Evolutionary conservation across 2,113 vertebrate genomes (phyloP).

Genomic region (Nanorana parkeri): DNA sequence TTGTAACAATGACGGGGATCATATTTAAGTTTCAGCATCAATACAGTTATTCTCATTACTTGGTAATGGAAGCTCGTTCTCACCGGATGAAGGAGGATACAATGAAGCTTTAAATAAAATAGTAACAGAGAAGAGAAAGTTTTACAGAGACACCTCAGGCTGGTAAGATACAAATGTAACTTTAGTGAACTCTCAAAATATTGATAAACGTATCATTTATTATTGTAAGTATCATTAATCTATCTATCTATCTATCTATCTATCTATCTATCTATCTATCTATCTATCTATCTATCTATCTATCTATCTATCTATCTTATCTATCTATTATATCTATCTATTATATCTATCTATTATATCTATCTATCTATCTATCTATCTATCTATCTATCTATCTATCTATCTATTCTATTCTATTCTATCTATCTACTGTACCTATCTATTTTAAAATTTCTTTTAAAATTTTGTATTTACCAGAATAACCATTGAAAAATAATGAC

Average conservation of each 20-base stretch:
- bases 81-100: background rate
- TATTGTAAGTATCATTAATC: too few species aligned
- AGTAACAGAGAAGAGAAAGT: background rate
- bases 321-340: too few species aligned
- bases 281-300: slow-evolving; percentile 4
- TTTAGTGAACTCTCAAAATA: background rate
- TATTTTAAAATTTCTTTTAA: too few species aligned
- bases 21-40: background rate
- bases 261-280: slow-evolving; percentile 18
- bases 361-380: too few species aligned
- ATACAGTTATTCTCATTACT: background rate
- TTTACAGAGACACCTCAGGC: background rate
- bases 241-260: slow-evolving; percentile 10
- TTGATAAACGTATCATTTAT: too few species aligned
- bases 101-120: background rate
- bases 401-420: too few species aligned
- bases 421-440: too few species aligned
- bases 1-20: background rate
- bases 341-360: background rate
- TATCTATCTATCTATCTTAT: background rate
- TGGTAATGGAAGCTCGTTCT: background rate
- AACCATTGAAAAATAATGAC: too few species aligned
- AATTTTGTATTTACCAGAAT: too few species aligned
- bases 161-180: background rate
- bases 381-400: too few species aligned